Conservation (phyloP, 2,888 invertebrate species). For the Trachelus troglodyta region DNA sequence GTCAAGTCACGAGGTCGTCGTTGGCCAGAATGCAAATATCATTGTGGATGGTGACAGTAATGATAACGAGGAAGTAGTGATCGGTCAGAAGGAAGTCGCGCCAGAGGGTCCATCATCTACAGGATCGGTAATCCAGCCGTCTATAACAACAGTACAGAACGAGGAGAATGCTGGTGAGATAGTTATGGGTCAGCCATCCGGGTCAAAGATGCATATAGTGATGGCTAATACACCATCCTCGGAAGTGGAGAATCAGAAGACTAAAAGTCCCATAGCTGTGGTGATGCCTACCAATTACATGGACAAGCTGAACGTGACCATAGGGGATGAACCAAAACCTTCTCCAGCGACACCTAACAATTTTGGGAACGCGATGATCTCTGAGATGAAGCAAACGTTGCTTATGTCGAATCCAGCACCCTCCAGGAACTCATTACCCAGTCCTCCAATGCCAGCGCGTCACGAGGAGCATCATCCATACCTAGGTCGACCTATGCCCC, state of each 20-base stretch:
- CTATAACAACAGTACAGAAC: conserved; percentile 2
- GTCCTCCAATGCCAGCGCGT: conserved; percentile 7
- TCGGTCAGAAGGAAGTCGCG: conserved; percentile 45
- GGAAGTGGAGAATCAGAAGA: conserved; percentile 20
- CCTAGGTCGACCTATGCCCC: conserved; percentile 12
- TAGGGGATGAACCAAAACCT: conserved; percentile 1
- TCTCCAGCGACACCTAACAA: neutral
- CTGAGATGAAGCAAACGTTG: conserved; percentile 14
- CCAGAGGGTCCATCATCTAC: conserved; percentile 24
- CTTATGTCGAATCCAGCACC: conserved; percentile 25
- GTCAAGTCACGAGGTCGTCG: conserved; percentile 48
- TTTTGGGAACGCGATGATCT: conserved; percentile 1
- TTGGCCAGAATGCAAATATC: conserved; percentile 52
- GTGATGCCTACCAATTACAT: conserved; percentile 50
- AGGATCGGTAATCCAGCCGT: conserved; percentile 2
- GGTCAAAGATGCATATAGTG: conserved; percentile 48
- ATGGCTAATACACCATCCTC: conserved; percentile 44
- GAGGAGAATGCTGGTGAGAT: conserved; percentile 11
- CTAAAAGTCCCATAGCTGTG: conserved; percentile 41
- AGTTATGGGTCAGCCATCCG: conserved; percentile 1
- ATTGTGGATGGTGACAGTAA: conserved; percentile 51
- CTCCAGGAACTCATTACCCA: conserved; percentile 14
- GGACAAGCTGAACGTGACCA: conserved; percentile 19
- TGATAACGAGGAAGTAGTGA: conserved; percentile 46
- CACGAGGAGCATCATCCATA: conserved; percentile 17